These are phyloP conservation scores for Molanna angustata DNA, from an alignment of 2,888 invertebrate genomes.

Conservation along the genomic window DNA sequence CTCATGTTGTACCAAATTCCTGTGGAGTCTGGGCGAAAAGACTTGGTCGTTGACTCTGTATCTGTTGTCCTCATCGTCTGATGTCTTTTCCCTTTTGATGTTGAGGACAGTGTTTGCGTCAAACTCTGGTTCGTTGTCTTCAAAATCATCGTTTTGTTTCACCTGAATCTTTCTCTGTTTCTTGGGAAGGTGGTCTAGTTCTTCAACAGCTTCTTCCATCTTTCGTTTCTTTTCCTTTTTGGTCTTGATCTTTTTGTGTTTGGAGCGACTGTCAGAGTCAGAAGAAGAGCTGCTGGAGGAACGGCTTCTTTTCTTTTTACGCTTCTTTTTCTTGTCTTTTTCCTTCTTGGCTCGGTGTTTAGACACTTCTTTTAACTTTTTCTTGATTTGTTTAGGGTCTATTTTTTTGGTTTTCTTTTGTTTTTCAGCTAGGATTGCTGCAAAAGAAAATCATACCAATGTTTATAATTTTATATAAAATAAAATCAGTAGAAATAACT, in stretches of 20 bases:
- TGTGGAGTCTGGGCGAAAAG: constrained; percentile 41
- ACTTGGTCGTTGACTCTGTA: constrained; percentile 15
- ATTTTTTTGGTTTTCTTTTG: constrained; percentile 2
- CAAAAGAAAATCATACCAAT: background rate
- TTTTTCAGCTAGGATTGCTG: constrained; percentile 10
- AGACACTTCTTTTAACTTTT: background rate
- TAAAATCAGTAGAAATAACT: background rate
- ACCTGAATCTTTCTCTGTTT: constrained; percentile 5
- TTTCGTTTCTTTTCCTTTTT: constrained; percentile 34
- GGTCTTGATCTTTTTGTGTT: constrained; percentile 35
- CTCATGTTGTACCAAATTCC: constrained; percentile 38
- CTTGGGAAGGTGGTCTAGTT: background rate
- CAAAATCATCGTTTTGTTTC: constrained; percentile 38
- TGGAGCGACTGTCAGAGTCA: constrained; percentile 38
- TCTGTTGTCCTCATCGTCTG: constrained; percentile 49
- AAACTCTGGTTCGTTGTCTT: constrained; percentile 40
- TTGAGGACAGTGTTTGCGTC: constrained; percentile 32
- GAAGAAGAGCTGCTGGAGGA: constrained; percentile 44
- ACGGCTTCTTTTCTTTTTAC: constrained; percentile 34
- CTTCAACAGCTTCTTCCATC: constrained; percentile 1
- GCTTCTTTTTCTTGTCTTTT: constrained; percentile 43
- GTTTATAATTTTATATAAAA: background rate
- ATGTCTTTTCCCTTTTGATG: constrained; percentile 48
- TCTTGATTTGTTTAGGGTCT: background rate
- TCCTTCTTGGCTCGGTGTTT: constrained; percentile 35